Conservation (phyloP, 2,888 invertebrate species). For the Schizotus pectinicornis region DNA sequence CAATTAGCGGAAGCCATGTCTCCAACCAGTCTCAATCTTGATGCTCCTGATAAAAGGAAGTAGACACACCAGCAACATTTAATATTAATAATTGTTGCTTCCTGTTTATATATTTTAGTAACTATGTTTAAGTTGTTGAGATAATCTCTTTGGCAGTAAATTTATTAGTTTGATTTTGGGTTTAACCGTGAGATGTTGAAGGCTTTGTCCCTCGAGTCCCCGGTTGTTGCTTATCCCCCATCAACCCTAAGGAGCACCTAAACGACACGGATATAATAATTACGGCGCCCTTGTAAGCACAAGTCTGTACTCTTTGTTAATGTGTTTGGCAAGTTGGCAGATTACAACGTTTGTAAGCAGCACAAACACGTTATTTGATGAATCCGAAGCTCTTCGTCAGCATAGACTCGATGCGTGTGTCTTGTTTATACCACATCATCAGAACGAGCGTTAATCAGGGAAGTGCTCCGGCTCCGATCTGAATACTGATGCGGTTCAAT, state of each 20-base stretch:
- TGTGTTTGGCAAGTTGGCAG: conserved; percentile 42
- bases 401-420: conserved; percentile 38
- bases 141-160: not conserved
- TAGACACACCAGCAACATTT: conserved; percentile 9
- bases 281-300: conserved; percentile 29
- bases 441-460: conserved; percentile 48
- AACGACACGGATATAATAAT: conserved; percentile 31
- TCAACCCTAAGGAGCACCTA: conserved; percentile 6
- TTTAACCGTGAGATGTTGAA: not conserved
- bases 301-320: conserved; percentile 33
- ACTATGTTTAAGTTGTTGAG: not conserved
- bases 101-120: not conserved
- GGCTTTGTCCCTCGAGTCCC: not conserved
- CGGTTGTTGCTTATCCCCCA: not conserved
- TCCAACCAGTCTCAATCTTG: conserved; percentile 41
- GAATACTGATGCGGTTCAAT: conserved; percentile 49
- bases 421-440: conserved; percentile 43
- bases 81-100: no score
- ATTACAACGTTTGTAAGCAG: conserved; percentile 39
- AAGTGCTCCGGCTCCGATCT: conserved; percentile 45
- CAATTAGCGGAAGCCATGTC: conserved; percentile 44
- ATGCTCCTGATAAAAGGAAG: conserved; percentile 31
- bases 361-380: conserved; percentile 40
- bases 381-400: conserved; percentile 38
- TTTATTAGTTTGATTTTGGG: not conserved